A percentile compares a stretch with the other conserved stretches of the same genome.
phyloP scores from a whole-genome alignment of 1,140 invertebrate genomes.

The Neodiprion fabricii region DNA sequence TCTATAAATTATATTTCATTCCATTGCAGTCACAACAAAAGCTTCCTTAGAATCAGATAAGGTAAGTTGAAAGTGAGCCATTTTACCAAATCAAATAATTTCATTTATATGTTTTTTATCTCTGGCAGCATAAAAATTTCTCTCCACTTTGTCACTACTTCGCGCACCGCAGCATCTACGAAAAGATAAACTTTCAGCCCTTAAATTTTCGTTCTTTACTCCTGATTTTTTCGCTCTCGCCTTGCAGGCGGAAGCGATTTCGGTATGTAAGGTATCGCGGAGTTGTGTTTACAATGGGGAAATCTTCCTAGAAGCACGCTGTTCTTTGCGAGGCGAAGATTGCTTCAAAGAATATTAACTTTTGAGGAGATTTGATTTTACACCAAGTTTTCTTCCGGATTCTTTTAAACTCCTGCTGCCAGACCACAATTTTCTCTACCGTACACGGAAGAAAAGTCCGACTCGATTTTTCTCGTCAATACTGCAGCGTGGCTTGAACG shows the following conservation, averaged over 20 bases:
- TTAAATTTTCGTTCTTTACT: not conserved
- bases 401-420: not conserved
- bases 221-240: not conserved
- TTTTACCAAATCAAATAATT: not conserved
- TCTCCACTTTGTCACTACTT: not conserved
- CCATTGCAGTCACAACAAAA: too few relatives aligned
- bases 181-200: not conserved
- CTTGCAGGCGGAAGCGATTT: not conserved
- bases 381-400: not conserved
- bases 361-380: not conserved
- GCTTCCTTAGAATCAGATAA: too few relatives aligned
- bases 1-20: too few relatives aligned
- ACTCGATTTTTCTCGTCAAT: not conserved
- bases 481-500: not conserved
- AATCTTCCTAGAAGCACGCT: not conserved
- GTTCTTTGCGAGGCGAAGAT: slow-evolving; percentile 3
- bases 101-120: not conserved
- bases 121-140: not conserved
- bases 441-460: not conserved
- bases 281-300: not conserved
- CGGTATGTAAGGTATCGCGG: not conserved
- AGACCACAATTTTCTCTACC: not conserved
- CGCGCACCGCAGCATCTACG: not conserved
- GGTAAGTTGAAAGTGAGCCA: too few relatives aligned
- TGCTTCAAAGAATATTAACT: slow-evolving; percentile 1